Evolutionary conservation across 2,888 invertebrate species (phyloP).

Genomic region (Crocallis elinguaria): DNA sequence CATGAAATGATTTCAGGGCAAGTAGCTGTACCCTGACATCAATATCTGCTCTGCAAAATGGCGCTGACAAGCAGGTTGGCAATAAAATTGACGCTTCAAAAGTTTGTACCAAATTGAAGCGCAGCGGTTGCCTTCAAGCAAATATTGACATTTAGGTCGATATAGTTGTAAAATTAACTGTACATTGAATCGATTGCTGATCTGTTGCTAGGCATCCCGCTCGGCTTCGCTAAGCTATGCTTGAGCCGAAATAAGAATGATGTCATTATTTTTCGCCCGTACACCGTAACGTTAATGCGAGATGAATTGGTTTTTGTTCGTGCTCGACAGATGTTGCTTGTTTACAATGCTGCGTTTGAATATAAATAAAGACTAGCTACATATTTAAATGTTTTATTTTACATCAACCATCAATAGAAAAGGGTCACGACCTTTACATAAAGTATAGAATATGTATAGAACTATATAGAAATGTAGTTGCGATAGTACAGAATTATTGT

Average conservation of each 20-base stretch:
- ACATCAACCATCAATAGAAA: constrained; percentile 17
- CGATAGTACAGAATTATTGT: too few relatives aligned
- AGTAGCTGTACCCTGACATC: constrained; percentile 56
- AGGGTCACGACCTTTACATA: constrained; percentile 31
- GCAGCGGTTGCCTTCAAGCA: constrained; percentile 38
- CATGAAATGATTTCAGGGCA: constrained; percentile 51
- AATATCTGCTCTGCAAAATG: constrained; percentile 50
- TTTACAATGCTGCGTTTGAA: constrained; percentile 62
- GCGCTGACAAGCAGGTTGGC: constrained; percentile 42
- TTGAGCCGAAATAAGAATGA: constrained; percentile 62
- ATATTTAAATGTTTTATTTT: constrained; percentile 14
- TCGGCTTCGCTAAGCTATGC: constrained; percentile 46
- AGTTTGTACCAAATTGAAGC: constrained; percentile 16
- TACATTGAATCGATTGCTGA: constrained; percentile 57
- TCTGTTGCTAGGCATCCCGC: constrained; percentile 54
- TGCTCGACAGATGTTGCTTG: constrained; percentile 62
- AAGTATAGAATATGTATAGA: background rate
- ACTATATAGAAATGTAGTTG: background rate
- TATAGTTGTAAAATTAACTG: constrained; percentile 70
- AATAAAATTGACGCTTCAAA: constrained; percentile 44
- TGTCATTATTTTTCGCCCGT: constrained; percentile 74
- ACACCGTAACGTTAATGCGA: constrained; percentile 66
- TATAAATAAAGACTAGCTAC: constrained; percentile 47
- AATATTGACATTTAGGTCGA: constrained; percentile 58
- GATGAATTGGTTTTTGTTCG: constrained; percentile 74